Conservation (phyloP, 2,888 invertebrate genomes). For the Hofmannophila pseudospretella region DNA sequence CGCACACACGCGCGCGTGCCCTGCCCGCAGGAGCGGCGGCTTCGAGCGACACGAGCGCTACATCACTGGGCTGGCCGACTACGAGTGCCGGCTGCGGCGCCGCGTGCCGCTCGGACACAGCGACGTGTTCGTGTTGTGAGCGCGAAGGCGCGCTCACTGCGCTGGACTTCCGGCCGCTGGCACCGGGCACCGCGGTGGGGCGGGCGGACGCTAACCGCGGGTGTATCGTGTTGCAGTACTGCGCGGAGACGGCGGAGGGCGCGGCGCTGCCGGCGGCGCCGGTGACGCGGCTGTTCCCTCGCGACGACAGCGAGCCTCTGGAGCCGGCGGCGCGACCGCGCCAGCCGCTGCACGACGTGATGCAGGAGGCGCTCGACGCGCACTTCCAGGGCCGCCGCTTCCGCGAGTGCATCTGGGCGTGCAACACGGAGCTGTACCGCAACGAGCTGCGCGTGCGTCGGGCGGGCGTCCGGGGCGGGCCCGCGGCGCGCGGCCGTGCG, state of each 20-base stretch:
- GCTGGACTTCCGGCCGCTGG: slow-evolving; percentile 85
- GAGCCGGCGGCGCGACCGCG: slow-evolving; percentile 71
- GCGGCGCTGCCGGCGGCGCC: slow-evolving; percentile 80
- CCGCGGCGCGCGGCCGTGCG: slow-evolving; percentile 55
- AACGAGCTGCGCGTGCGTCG: slow-evolving; percentile 58
- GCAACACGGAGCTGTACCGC: slow-evolving; percentile 36
- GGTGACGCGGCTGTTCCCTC: slow-evolving; percentile 92
- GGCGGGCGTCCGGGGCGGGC: slow-evolving; percentile 49
- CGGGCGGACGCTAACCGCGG: too few relatives aligned
- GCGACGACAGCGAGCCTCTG: slow-evolving; percentile 84
- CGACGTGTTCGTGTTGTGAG: slow-evolving; percentile 78
- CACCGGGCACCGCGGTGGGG: slow-evolving; percentile 82
- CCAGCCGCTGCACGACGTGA: slow-evolving; percentile 90
- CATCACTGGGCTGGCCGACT: slow-evolving; percentile 89
- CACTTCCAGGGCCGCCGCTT: slow-evolving; percentile 96
- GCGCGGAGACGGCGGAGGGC: slow-evolving; percentile 87
- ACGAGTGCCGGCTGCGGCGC: slow-evolving; percentile 71
- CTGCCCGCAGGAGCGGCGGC: slow-evolving; percentile 11
- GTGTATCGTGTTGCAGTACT: slow-evolving; percentile 74
- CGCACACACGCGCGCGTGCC: background rate
- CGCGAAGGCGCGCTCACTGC: slow-evolving; percentile 80
- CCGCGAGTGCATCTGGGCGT: slow-evolving; percentile 86
- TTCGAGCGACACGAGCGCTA: slow-evolving; percentile 68
- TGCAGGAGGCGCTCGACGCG: slow-evolving; percentile 93
- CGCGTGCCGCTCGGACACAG: slow-evolving; percentile 64